Evolutionary conservation across 1,140 invertebrate species (phyloP), one percentile per base, ranked within the genome.

Genomic region (Apis florea): DNA sequence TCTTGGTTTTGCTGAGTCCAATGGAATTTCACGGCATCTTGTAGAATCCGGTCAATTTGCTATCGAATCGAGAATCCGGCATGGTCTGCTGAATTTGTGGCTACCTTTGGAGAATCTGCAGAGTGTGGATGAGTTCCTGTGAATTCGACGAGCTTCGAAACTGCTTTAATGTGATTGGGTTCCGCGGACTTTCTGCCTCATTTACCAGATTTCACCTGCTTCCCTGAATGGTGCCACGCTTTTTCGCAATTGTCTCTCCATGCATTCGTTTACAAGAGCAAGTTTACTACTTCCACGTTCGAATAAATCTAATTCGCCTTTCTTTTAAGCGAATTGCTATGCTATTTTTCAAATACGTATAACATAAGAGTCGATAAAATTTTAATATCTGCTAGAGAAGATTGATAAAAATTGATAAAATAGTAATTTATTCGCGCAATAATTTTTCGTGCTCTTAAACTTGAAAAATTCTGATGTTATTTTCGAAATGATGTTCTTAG

Each of bases 151-250:
- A 49, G 47, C n/a, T 69, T 49, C 47, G 40, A 69, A 68, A 69
- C 47, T 69, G 67, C 21, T 69, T 69, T 69, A 69, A 49, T 69
- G 40, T 69, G 15, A 69, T 69, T 69, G 47, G 66, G 8, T 69
- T 11, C 19, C 47, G 67, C 11, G 40, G n/a, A 69, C 47, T 51
- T 69, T 24, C 67, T 24, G 67, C n/a, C 9, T 69, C 40, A 69
- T 69, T 69, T 69, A 51, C 15, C 47, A 49, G 47, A 49, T 47
- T 69, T 31, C 40, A 69, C n/a, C 67, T 47, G 40, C n/a, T 24
- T 49, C n/a, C 11, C 6, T 15, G 21, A 68, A 68, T 10, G 15
- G 40, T 47, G 40, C 66, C 21, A 49, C 66, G 66, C 66, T 68
- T 49, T 68, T 47, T 26, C 31, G 11, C 21, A 12, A 68, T 68